These are phyloP conservation scores for Polypterus bichir DNA, from an alignment of 2,113 vertebrate species.

Conservation along the genomic window DNA sequence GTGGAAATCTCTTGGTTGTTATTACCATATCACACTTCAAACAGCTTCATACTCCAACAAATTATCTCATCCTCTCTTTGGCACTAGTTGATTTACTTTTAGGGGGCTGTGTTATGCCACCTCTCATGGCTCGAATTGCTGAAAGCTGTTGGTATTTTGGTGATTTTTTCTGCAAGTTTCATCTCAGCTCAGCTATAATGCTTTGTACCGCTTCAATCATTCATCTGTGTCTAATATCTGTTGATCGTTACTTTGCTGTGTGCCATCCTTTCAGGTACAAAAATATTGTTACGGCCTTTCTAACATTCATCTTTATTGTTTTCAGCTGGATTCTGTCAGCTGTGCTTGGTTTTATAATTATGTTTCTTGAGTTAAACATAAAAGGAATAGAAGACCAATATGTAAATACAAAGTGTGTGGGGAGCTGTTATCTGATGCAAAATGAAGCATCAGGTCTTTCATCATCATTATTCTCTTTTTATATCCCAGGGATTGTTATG, in stretches of 20 bases:
- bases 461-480: not conserved
- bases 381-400: not conserved
- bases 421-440: slow-evolving; percentile 3
- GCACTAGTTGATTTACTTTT: slow-evolving; percentile 54
- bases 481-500: slow-evolving; percentile 1
- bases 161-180: slow-evolving; percentile 58
- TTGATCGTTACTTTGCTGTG: slow-evolving; percentile 1
- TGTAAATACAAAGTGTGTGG: not conserved
- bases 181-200: slow-evolving; percentile 52
- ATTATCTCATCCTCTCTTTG: slow-evolving; percentile 63
- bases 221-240: slow-evolving; percentile 61
- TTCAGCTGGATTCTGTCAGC: slow-evolving; percentile 22
- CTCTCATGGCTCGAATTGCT: slow-evolving; percentile 58
- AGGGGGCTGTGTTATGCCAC: slow-evolving; percentile 60
- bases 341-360: slow-evolving; percentile 16
- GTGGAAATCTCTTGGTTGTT: slow-evolving; percentile 59
- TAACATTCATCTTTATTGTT: slow-evolving; percentile 8
- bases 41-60: slow-evolving; percentile 55
- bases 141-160: slow-evolving; percentile 70
- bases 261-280: slow-evolving; percentile 20
- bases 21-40: slow-evolving; percentile 57
- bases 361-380: slow-evolving; percentile 7
- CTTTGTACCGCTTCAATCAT: slow-evolving; percentile 61
- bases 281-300: slow-evolving; percentile 10
- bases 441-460: not conserved